phyloP scores from a whole-genome alignment of 1,140 invertebrate genomes.

The Anastrepha ludens region DNA sequence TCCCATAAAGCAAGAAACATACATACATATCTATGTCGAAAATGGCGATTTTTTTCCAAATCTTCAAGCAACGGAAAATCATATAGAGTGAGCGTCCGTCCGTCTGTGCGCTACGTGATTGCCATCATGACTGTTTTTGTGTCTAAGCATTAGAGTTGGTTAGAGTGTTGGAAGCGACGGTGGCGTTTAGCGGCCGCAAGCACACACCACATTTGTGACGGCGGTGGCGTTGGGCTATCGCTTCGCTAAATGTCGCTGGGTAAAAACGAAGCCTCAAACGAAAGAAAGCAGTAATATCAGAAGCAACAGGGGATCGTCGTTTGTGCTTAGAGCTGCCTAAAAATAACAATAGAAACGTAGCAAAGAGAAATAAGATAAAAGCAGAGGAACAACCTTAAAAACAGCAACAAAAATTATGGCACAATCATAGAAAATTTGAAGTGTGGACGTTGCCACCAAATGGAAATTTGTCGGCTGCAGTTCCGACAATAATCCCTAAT shows the following conservation, averaged over 20 bases:
- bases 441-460: not conserved
- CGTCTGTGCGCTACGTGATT: conserved; percentile 27
- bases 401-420: not conserved
- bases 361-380: not conserved
- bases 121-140: not conserved
- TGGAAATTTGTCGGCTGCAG: not conserved
- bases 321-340: not conserved
- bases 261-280: not conserved
- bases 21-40: not conserved
- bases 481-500: not conserved
- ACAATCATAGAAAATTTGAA: not conserved
- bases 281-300: conserved; percentile 6
- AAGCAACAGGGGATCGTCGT: conserved; percentile 1
- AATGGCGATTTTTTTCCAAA: not conserved
- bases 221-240: not conserved
- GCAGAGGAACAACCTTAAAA: no score
- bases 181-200: not conserved
- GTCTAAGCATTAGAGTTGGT: not conserved
- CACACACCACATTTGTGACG: not conserved
- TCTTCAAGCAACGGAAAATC: not conserved
- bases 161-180: not conserved
- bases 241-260: no score
- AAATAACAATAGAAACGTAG: conserved; percentile 7
- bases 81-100: not conserved
- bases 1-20: no score